Evolutionary conservation across 2,797 vertebrate genomes (phyloP), one percentile per base, ranked within the genome.

Genomic region (Paramormyrops hopkinsi): DNA sequence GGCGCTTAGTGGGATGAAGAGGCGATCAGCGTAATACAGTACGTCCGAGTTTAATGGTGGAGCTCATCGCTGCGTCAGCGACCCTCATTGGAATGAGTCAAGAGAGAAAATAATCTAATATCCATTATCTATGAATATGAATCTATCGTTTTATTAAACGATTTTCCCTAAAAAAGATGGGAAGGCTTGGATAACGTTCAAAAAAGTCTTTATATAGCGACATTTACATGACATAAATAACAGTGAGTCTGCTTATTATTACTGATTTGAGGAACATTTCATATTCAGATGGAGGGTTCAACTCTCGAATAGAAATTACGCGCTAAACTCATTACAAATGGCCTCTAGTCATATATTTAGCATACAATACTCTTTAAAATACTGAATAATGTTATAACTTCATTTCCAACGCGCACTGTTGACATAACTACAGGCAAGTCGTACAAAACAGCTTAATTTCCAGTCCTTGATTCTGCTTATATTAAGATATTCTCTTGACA

Each of bases 1-100:
- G 48, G 92, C 90, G 90, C 89, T 91, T 90, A 88, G 84, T 44
- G 62, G 89, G 82, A 83, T 89, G 53, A 90, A 62, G 85, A 88
- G 85, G 83, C 8, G 48, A 91, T 90, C 87, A 89, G 37, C 11
- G 87, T 83, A 46, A 82, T 86, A 25, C 51, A 46, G 65, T 86
- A 25, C 51, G 54, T 56, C 83, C 44, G 56, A 54, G 73, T 69
- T 53, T 87, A 82, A 51, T 22, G 44, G 29, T 46, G n/a, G 56
- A 33, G 89, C 33, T 50, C 44, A 33, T 73, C 86, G 19, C 14
- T 62, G 84, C 73, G 88, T 88, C 88, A 87, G 86, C 56, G 79
- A 65, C 41, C n/a, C 25, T 89, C 82, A 44, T 44, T 22, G 41
- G 41, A 22, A 46, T 82, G 41, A 82, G 17, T 82, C 17, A 82